Conservation (phyloP, 2,113 vertebrate genomes). For the Elaphurus davidianus region DNA sequence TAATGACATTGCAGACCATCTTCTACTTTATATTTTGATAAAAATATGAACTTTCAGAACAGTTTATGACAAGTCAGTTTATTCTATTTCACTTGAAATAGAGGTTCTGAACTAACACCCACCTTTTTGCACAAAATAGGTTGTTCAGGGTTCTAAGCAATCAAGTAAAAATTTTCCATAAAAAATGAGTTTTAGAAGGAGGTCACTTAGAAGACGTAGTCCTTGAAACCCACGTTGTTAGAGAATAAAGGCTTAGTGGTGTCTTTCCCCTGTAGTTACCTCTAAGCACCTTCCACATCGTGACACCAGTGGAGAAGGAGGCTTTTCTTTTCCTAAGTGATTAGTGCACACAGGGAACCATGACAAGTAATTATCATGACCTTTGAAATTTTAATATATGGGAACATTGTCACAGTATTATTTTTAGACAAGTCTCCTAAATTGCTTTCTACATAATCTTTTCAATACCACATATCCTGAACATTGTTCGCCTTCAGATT, state of each 20-base stretch:
- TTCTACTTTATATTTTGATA: neutral
- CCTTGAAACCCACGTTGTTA: neutral
- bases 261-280: neutral
- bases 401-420: neutral
- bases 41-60: neutral
- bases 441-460: neutral
- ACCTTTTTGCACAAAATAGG: neutral
- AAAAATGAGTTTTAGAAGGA: neutral
- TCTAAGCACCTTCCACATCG: neutral
- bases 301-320: neutral
- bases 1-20: neutral
- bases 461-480: neutral
- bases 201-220: neutral
- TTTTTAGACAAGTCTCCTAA: neutral
- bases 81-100: neutral
- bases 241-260: neutral
- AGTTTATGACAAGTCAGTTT: neutral
- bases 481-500: neutral
- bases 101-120: neutral
- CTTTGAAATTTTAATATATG: slow-evolving; percentile 11
- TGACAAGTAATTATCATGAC: slow-evolving; percentile 23
- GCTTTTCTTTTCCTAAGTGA: slow-evolving; percentile 20
- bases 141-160: neutral
- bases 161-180: neutral
- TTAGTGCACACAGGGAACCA: neutral